A percentile compares a stretch with the other conserved stretches of the same genome.
These are phyloP conservation scores for Protonemura montana DNA, from an alignment of 2,888 invertebrate species.

Conservation along the genomic window DNA sequence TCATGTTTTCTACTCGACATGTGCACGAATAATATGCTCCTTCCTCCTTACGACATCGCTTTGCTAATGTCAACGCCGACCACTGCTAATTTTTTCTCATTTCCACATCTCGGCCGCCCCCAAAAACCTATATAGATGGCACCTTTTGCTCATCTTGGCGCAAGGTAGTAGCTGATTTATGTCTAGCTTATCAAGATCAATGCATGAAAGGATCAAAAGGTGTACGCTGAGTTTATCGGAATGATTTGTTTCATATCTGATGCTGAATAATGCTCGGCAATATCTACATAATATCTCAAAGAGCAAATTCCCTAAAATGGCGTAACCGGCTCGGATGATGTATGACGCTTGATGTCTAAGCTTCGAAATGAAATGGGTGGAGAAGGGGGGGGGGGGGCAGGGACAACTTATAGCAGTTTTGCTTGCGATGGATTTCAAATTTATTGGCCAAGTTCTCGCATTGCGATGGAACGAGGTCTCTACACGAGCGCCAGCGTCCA, in stretches of 20 bases:
- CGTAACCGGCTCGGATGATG: conserved; percentile 32
- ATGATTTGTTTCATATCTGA: conserved; percentile 22
- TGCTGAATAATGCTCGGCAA: conserved; percentile 23
- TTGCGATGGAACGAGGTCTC: conserved; percentile 16
- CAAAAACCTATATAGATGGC: neutral
- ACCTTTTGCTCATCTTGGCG: neutral
- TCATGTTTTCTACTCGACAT: conserved; percentile 14
- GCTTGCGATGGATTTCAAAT: conserved; percentile 38
- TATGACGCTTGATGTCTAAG: conserved; percentile 27
- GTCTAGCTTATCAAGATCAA: neutral
- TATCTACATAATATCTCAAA: conserved; percentile 20
- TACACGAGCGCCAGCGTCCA: neutral
- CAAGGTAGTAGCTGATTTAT: neutral
- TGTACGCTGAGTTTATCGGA: conserved; percentile 17
- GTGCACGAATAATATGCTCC: conserved; percentile 21
- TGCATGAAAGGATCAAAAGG: conserved; percentile 19
- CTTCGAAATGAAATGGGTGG: conserved; percentile 32
- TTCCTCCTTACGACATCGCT: conserved; percentile 24
- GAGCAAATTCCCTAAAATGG: conserved; percentile 28
- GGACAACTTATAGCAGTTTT: conserved; percentile 39
- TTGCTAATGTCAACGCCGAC: conserved; percentile 30
- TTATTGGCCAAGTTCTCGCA: conserved; percentile 32
- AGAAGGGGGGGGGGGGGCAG: neutral
- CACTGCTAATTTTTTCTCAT: conserved; percentile 35
- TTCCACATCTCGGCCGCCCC: conserved; percentile 2